phyloP scores from a whole-genome alignment of 2,888 invertebrate genomes.

The Himalopsyche japonica region DNA sequence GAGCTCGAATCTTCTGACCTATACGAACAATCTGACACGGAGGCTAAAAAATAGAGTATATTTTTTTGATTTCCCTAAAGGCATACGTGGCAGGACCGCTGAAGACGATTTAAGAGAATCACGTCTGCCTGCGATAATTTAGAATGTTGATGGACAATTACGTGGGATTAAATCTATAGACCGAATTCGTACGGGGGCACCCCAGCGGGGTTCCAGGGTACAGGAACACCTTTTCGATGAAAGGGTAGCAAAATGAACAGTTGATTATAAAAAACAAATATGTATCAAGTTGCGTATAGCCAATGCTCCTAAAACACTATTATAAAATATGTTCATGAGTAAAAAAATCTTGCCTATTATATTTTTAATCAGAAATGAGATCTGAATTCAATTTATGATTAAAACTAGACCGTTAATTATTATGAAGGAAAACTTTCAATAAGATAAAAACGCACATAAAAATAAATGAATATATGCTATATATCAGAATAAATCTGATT shows the following conservation, averaged over 20 bases:
- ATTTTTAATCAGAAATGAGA: too few species aligned
- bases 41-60: background rate
- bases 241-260: background rate
- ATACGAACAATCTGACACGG: background rate
- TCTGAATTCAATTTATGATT: too few species aligned
- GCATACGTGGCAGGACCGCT: background rate
- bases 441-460: too few species aligned
- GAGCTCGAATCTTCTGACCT: background rate
- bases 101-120: background rate
- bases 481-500: too few species aligned
- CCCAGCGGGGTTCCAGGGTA: background rate
- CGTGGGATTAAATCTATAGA: background rate
- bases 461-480: too few species aligned
- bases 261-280: too few species aligned
- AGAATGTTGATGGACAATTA: background rate
- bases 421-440: too few species aligned
- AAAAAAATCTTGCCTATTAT: too few species aligned
- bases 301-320: too few species aligned
- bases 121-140: background rate
- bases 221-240: background rate
- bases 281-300: too few species aligned
- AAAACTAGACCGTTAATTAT: too few species aligned
- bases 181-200: background rate
- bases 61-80: background rate
- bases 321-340: too few species aligned